These are phyloP conservation scores for Dipus sagitta DNA, from an alignment of 2,797 vertebrate species.

Conservation along the genomic window DNA sequence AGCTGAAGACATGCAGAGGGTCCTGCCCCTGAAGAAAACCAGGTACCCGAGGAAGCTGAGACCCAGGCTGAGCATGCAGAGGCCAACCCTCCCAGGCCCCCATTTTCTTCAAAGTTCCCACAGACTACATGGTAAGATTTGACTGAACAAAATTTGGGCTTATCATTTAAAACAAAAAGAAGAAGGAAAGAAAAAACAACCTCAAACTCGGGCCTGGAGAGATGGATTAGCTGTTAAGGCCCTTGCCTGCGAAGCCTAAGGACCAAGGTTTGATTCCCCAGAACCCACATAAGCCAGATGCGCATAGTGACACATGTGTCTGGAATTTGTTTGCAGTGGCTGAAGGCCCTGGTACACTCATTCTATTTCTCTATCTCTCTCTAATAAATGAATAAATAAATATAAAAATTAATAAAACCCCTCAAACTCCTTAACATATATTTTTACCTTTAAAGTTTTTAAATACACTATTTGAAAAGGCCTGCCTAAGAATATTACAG, in stretches of 20 bases:
- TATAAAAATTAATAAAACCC: too few species aligned
- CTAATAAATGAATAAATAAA: too few species aligned
- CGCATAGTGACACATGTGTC: too few species aligned
- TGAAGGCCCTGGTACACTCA: too few species aligned
- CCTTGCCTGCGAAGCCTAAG: too few species aligned
- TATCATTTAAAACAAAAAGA: slow-evolving; percentile 50
- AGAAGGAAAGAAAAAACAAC: neutral
- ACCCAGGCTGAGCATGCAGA: neutral
- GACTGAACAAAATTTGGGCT: neutral
- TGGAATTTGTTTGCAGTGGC: too few species aligned
- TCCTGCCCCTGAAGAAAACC: neutral
- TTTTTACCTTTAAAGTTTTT: slow-evolving; percentile 26
- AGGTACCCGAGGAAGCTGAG: neutral
- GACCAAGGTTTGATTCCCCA: too few species aligned
- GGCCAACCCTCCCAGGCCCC: neutral
- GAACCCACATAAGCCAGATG: too few species aligned
- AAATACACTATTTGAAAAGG: neutral
- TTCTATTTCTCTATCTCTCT: too few species aligned
- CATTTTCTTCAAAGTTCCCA: slow-evolving; percentile 3
- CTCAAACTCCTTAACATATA: neutral
- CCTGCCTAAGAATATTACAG: neutral
- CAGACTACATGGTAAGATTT: neutral
- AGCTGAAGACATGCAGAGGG: neutral
- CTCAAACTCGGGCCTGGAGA: too few species aligned
- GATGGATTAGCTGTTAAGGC: too few species aligned